Evolutionary conservation across 2,113 vertebrate species (phyloP).

Genomic region (Lontra canadensis): DNA sequence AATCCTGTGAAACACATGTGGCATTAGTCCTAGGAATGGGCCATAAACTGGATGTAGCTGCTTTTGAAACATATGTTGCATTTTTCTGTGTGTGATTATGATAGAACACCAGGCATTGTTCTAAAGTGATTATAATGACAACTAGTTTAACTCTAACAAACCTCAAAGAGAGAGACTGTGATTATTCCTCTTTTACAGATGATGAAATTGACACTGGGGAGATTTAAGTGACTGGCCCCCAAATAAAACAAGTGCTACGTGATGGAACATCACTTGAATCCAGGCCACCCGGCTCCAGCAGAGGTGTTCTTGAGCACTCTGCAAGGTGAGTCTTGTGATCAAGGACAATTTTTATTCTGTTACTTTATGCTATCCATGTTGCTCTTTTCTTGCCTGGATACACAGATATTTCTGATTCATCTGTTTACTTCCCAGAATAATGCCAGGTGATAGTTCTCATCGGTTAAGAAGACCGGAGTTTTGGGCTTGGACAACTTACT

Average conservation of each 20-base stretch:
- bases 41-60: neutral
- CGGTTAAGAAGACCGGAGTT: neutral
- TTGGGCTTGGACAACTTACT: neutral
- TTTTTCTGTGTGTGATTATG: slow-evolving; percentile 35
- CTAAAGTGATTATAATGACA: neutral
- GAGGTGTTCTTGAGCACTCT: accelerated
- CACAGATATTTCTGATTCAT: neutral
- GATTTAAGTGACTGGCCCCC: neutral
- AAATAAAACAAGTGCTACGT: neutral
- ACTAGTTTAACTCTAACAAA: neutral
- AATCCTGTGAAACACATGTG: neutral
- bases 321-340: neutral
- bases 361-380: neutral
- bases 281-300: accelerated
- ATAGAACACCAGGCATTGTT: neutral
- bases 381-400: neutral
- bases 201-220: neutral
- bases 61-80: neutral
- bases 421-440: neutral
- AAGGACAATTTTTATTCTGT: neutral
- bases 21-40: neutral
- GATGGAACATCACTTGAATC: neutral
- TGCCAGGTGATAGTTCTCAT: neutral
- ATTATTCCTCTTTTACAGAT: neutral
- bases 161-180: neutral